These are phyloP conservation scores for Ctenomys sociabilis DNA, from an alignment of 2,113 vertebrate genomes.

Conservation along the genomic window DNA sequence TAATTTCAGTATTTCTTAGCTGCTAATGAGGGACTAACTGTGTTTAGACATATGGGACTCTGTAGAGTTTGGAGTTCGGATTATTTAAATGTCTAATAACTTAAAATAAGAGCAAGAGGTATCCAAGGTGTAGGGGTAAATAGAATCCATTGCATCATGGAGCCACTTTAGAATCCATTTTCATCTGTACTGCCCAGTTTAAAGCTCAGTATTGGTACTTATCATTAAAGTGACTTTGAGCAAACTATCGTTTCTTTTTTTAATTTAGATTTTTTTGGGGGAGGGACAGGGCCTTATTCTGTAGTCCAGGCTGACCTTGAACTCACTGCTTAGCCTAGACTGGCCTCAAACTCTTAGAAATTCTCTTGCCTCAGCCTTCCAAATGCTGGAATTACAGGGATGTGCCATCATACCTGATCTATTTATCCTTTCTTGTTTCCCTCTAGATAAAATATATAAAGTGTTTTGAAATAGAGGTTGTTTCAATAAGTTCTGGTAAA, in stretches of 20 bases:
- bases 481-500: constrained; percentile 15
- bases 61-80: background rate
- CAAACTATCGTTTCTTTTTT: background rate
- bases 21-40: background rate
- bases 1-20: constrained; percentile 11
- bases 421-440: constrained; percentile 25
- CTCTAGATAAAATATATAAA: constrained; percentile 12
- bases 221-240: constrained; percentile 1
- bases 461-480: constrained; percentile 36
- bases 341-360: background rate
- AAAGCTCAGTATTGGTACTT: constrained; percentile 19
- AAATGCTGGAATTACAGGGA: background rate
- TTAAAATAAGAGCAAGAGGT: background rate
- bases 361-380: background rate
- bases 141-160: background rate
- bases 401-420: background rate
- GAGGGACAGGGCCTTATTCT: too few relatives aligned
- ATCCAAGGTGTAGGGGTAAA: background rate
- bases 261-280: background rate
- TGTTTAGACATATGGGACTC: background rate
- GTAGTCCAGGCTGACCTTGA: background rate
- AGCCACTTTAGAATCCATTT: too few relatives aligned
- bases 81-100: background rate
- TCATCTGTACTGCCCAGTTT: constrained; percentile 2
- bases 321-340: background rate